Evolutionary conservation across 2,888 invertebrate genomes (phyloP), one percentile per base, ranked within the genome.

Genomic region (Notodonta ziczac): DNA sequence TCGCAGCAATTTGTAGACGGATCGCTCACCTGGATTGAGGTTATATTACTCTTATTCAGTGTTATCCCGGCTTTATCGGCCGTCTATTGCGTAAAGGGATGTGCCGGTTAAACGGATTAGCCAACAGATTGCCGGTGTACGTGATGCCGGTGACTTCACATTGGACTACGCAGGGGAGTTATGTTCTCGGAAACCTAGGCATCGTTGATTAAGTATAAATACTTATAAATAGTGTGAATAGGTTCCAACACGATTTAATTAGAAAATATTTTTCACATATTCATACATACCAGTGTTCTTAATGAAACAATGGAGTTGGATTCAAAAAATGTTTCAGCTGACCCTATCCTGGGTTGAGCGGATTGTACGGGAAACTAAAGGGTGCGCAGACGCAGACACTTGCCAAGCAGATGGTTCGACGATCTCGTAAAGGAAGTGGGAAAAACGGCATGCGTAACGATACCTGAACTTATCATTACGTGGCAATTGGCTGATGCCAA

Each of bases 81-180:
- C 61, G 67, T 61, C 67, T 67, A 62, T 57, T 60, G 61, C 63
- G 58, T 61, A 57, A 46, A 67, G 55, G 61, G 57, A 44, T 60
- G 59, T 64, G 70, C 64, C 70, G 62, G 58, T 62, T 58, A 64
- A 61, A 58, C 55, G 70, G 65, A 65, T 70, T 61, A 65, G 50
- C 60, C 56, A 70, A 60, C 63, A 50, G 42, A 52, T 54, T 61
- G 54, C 61, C 53, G 67, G 59, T 57, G 61, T 61, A 55, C 64
- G 52, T 61, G 50, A 44, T 35, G 24, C 24, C 58, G 16, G 55
- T 40, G 50, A 50, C 51, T 42, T n/a, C 40, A 56, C 39, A 55
- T 56, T 60, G 55, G 56, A 54, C 35, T 13, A 32, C 32, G 32
- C 60, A 42, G 50, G 50, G 10, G 54, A 14, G 48, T 56, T 53